phyloP scores from a whole-genome alignment of 2,113 vertebrate genomes.

The Cinclus mexicanus region DNA sequence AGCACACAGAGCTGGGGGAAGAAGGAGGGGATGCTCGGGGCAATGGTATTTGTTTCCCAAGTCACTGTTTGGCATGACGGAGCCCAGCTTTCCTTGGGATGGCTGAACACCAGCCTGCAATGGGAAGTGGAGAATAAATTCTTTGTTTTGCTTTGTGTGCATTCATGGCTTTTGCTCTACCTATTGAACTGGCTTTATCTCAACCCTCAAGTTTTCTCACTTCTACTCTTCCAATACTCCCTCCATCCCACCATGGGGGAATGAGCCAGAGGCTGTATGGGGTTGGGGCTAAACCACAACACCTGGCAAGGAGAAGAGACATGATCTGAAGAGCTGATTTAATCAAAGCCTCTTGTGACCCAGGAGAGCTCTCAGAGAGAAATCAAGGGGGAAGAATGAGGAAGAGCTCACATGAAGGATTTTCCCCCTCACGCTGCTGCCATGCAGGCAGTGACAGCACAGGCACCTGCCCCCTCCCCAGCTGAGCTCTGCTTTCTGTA shows the following conservation, averaged over 20 bases:
- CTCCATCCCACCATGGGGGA: fast-evolving
- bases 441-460: neutral
- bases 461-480: neutral
- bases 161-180: neutral
- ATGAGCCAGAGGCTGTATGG: neutral
- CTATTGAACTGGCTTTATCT: neutral
- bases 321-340: neutral
- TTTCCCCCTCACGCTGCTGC: fast-evolving
- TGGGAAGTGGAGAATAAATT: neutral
- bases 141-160: neutral
- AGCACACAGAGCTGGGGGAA: neutral
- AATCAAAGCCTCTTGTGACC: neutral
- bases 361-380: neutral
- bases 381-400: neutral
- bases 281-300: neutral
- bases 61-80: neutral
- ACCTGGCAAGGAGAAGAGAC: neutral
- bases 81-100: neutral
- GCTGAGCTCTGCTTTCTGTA: neutral
- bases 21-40: neutral
- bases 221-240: neutral
- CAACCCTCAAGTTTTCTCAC: neutral
- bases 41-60: neutral
- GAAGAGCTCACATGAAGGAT: neutral
- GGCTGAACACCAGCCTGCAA: neutral